Conservation (phyloP, 2,888 invertebrate genomes). For the Clostera curtula region DNA sequence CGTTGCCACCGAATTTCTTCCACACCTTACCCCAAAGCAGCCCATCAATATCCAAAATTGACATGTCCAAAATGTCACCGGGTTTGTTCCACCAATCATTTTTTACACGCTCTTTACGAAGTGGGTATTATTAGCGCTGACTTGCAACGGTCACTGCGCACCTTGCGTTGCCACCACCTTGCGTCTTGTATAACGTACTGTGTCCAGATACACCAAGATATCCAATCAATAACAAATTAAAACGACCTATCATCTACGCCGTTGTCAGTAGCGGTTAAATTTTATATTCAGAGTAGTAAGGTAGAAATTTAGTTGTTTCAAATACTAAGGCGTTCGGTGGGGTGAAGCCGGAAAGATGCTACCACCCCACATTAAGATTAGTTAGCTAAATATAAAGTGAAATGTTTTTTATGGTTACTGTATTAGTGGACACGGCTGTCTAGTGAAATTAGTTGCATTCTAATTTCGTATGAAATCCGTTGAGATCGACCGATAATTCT, state of each 20-base stretch:
- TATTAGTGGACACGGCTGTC: constrained; percentile 70
- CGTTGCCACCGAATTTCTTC: neutral
- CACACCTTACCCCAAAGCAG: constrained; percentile 10
- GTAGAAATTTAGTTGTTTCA: constrained; percentile 7
- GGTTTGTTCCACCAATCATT: constrained; percentile 59
- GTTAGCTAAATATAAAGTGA: constrained; percentile 57
- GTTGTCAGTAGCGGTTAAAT: neutral
- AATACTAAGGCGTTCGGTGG: constrained; percentile 1
- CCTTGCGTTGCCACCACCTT: constrained; percentile 67
- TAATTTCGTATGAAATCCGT: constrained; percentile 27
- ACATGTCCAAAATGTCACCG: constrained; percentile 21
- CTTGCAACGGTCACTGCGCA: constrained; percentile 61
- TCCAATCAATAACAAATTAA: constrained; percentile 33
- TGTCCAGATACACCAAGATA: constrained; percentile 56
- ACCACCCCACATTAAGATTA: constrained; percentile 62
- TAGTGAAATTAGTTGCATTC: constrained; percentile 48
- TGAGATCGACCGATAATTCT: constrained; percentile 23
- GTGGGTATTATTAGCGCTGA: constrained; percentile 41
- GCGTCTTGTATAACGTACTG: constrained; percentile 52
- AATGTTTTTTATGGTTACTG: constrained; percentile 56
- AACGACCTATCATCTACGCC: constrained; percentile 10
- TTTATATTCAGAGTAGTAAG: neutral
- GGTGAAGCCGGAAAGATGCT: constrained; percentile 51
- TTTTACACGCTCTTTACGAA: constrained; percentile 52
- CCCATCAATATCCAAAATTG: constrained; percentile 10